Percentiles rank a stretch among this genome's conserved stretches.
These are phyloP conservation scores for Ostrea edulis DNA, from an alignment of 1,140 invertebrate genomes.

Conservation along the genomic window DNA sequence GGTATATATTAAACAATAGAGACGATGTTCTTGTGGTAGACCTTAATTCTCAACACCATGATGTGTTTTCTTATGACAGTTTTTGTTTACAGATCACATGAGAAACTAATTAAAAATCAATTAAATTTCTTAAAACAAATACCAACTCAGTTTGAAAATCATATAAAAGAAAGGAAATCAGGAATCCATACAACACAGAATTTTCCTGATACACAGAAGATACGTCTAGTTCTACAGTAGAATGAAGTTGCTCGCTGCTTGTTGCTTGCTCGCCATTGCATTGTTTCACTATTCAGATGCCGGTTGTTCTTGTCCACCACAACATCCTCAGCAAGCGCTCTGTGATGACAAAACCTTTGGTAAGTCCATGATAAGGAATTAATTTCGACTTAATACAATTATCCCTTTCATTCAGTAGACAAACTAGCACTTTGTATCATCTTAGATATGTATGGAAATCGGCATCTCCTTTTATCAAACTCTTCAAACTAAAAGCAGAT, in stretches of 20 bases:
- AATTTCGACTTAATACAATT: neutral
- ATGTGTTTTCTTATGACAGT: neutral
- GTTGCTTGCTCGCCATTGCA: neutral
- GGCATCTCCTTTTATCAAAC: no score
- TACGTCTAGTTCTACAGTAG: neutral
- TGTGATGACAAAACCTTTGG: neutral
- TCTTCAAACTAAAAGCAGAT: no score
- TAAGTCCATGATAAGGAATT: neutral
- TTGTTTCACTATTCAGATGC: neutral
- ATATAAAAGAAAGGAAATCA: neutral
- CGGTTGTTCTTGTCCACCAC: neutral
- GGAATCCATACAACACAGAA: neutral
- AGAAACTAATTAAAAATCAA: neutral
- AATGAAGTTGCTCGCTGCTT: neutral
- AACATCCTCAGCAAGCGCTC: neutral
- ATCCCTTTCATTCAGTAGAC: no score
- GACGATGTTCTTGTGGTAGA: neutral
- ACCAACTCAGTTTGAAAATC: neutral
- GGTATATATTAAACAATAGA: no score
- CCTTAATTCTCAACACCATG: neutral
- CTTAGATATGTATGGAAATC: no score
- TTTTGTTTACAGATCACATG: slow-evolving; percentile 8
- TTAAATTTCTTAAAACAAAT: neutral
- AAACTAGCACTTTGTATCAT: no score
- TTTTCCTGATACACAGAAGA: neutral